Base-by-base conservation (phyloP, 2,797 vertebrate species). In the Choloepus didactylus region DNA sequence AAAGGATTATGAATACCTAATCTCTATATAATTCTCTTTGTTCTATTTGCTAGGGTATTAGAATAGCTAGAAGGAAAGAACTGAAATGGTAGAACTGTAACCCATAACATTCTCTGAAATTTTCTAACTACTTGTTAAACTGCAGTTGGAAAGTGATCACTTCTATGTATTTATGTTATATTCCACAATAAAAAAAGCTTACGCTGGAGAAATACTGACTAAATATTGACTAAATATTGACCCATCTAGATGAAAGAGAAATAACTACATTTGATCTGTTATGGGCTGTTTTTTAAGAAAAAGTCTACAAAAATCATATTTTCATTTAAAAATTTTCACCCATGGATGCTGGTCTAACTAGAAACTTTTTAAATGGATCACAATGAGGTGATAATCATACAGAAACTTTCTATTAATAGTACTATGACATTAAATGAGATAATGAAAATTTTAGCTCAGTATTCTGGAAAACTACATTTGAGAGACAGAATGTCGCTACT, bases 401-500 rank as follows among this genome's bases (percentile, higher is more conserved):
- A 95, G 6, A 49, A 94, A 29, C 1, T 79, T 82, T 67, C 27
- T 83, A 69, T 87, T 79, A 83, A 79, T 70, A n/a, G 29, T 76
- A 85, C 15, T 72, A 70, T 88, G 46, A 60, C 11, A 93, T 64
- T 91, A 84, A 75, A 93, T 86, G 69, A 86, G 23, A 66, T 38
- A 80, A 85, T 80, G 23, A 84, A 93, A 72, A 27, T 18, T 59
- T 73, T 72, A 56, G 19, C n/a, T 87, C 54, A 83, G 6, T 76
- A 25, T 82, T 93, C 75, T 91, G n/a, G 21, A 95, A 91, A 81
- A 79, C 64, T 87, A 91, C 14, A 88, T 83, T 93, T 1, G 70
- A 95, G 51, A 10, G 21, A 44, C 41, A 62, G 51, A 94, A 86
- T 75, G 86, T 64, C 92, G 54, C 54, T 98, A 98, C 98, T 97